Evolutionary conservation across 2,888 invertebrate species (phyloP), one percentile per base, ranked within the genome.

Genomic region (Dryococelus australis): DNA sequence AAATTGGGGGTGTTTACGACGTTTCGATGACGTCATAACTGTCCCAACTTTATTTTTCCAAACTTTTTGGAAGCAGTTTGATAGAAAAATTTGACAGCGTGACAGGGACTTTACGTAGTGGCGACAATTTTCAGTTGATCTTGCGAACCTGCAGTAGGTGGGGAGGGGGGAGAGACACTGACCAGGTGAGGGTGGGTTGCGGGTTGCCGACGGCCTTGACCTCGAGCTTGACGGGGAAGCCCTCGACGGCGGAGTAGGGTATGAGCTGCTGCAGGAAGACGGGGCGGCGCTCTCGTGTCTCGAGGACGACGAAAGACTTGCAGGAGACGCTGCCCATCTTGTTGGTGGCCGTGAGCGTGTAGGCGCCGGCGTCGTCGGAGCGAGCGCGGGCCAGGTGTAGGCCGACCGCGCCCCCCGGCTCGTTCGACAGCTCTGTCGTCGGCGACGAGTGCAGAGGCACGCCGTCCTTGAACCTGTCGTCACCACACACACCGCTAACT

Each of bases 341-440:
- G 92, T 98, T 98, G 78, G 94, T 94, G 78, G 96, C 96, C 0
- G 95, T 94, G 65, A 97, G 94, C 6, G 96, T 95, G 92, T 99
- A 99, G 24, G 95, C 94, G 0, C 99, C 99, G 84, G 97, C 97
- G 91, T 98, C 97, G 90, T 96, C 96, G 0, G 96, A 95, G 90
- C 94, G 94, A 86, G 95, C 95, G 88, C 93, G 93, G 90, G 97
- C 97, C 88, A 97, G 95, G 87, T 95, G 94, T 51, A 97, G 93
- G 0, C 97, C 97, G 89, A 97, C 94, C 0, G 96, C 90, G 24
- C 97, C 97, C 90, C 96, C 97, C 0, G 97, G 97, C 91, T 96
- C 96, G 92, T 96, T 96, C 90, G 96, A 95, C 91, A 97, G 96
- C 92, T 95, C 96, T 13, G 97, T 92, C 5, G 95, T 95, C 88